Evolutionary conservation across 2,113 vertebrate species (phyloP).

Genomic region (Poecile atricapillus): DNA sequence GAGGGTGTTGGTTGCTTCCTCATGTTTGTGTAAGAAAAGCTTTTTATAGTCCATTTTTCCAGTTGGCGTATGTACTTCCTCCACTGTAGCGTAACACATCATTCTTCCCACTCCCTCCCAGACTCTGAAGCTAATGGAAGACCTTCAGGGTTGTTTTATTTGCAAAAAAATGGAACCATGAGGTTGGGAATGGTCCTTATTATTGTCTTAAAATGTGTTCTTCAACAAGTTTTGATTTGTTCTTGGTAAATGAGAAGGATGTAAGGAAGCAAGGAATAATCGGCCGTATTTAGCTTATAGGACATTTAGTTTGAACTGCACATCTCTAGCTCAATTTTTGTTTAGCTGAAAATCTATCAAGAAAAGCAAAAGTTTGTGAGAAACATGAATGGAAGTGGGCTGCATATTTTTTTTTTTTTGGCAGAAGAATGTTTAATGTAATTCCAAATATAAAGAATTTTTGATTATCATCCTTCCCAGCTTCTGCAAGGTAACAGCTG

Average conservation of each 20-base stretch:
- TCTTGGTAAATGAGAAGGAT: not conserved
- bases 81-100: not conserved
- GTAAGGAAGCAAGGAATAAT: not conserved
- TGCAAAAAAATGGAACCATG: not conserved
- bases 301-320: not conserved
- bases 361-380: not conserved
- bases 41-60: conserved; percentile 62
- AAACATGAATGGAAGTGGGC: not conserved
- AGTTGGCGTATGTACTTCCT: conserved; percentile 47
- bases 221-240: not conserved
- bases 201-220: not conserved
- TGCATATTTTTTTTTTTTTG: not conserved
- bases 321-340: not conserved
- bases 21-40: conserved; percentile 51
- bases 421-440: not conserved
- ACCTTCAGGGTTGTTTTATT: not conserved
- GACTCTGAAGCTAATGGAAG: not conserved
- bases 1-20: conserved; percentile 70
- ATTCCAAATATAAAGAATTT: not conserved
- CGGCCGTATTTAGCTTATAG: not conserved
- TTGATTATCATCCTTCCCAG: not conserved
- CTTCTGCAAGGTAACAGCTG: not conserved
- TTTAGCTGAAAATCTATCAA: not conserved
- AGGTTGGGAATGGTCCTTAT: not conserved
- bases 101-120: not conserved